A percentile compares a stretch with the other conserved stretches of the same genome.
Evolutionary conservation across 2,797 vertebrate species (phyloP).

Genomic region (Euthynnus affinis): DNA sequence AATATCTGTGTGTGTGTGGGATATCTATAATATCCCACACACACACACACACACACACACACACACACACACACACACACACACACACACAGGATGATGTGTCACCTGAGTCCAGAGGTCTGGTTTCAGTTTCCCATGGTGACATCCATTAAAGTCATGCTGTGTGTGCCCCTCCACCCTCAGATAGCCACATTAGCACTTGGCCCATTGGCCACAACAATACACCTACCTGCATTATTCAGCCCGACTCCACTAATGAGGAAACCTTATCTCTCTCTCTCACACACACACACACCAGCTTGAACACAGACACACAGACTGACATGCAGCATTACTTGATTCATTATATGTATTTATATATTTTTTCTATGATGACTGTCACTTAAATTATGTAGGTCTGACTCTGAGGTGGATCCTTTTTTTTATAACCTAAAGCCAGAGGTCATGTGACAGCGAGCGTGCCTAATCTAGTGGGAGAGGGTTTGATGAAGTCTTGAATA

Average conservation of each 20-base stretch:
- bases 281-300: constrained; percentile 26
- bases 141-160: constrained; percentile 88
- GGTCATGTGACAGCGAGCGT: constrained; percentile 29
- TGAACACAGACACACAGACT: constrained; percentile 31
- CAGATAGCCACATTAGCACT: constrained; percentile 86
- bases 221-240: constrained; percentile 84
- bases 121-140: constrained; percentile 82
- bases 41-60: constrained; percentile 27
- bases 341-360: constrained; percentile 1
- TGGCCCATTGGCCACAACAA: constrained; percentile 83
- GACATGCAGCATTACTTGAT: constrained; percentile 11
- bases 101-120: constrained; percentile 74
- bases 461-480: constrained; percentile 21
- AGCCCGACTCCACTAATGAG: constrained; percentile 81
- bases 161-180: constrained; percentile 71
- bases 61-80: constrained; percentile 38
- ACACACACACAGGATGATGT: constrained; percentile 39
- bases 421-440: constrained; percentile 9
- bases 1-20: too few relatives aligned
- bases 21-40: too few relatives aligned
- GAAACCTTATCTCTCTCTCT: constrained; percentile 71
- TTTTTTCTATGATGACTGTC: constrained; percentile 6
- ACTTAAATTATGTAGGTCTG: constrained; percentile 20
- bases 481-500: constrained; percentile 43
- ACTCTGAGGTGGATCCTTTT: background rate